Percentiles rank a stretch among this genome's conserved stretches.
Evolutionary conservation across 2,888 invertebrate genomes (phyloP).

Genomic region (Arctia plantaginis): DNA sequence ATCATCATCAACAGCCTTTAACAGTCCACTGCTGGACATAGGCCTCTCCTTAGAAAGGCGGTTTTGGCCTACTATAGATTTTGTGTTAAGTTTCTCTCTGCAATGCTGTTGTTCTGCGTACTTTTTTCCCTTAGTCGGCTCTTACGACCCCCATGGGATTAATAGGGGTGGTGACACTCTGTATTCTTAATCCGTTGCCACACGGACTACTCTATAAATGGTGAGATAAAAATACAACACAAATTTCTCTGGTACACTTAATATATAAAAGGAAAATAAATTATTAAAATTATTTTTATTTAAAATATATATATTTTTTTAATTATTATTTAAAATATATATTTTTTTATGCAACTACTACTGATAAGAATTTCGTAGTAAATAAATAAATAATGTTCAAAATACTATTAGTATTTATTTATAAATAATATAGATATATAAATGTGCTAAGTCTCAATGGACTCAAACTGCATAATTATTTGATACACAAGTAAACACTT

Average conservation of each 20-base stretch:
- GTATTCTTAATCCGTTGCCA: too few relatives aligned
- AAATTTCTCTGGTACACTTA: neutral
- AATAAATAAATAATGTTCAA: neutral
- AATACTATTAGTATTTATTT: neutral
- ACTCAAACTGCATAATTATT: neutral
- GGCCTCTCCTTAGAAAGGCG: too few relatives aligned
- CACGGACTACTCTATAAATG: neutral
- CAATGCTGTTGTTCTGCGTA: too few relatives aligned
- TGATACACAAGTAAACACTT: neutral
- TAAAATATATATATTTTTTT: neutral
- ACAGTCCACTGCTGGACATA: too few relatives aligned
- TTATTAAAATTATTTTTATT: neutral
- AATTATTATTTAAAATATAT: too few relatives aligned
- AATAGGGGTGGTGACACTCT: too few relatives aligned
- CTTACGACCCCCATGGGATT: too few relatives aligned
- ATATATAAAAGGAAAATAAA: neutral
- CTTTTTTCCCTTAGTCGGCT: too few relatives aligned
- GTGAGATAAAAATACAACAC: neutral
- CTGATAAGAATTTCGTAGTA: neutral
- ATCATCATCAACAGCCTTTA: too few relatives aligned
- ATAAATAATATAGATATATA: neutral
- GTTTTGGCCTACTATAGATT: too few relatives aligned
- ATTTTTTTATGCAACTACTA: neutral
- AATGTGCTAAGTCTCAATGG: neutral
- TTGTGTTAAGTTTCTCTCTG: too few relatives aligned